phyloP scores from a whole-genome alignment of 2,113 vertebrate genomes.

The Microtus pennsylvanicus region DNA sequence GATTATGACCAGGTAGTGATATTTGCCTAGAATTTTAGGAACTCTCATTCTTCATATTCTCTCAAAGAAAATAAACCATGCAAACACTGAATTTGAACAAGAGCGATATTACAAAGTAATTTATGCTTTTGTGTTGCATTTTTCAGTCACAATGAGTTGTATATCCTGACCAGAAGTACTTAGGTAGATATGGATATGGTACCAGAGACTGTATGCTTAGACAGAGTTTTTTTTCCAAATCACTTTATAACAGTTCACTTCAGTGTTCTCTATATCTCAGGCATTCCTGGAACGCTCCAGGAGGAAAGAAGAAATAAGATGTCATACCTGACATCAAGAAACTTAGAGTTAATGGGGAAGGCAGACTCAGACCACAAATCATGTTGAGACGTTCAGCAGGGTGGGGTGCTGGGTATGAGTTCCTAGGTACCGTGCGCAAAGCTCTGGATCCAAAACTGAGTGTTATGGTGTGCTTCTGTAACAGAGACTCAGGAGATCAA shows the following conservation, averaged over 20 bases:
- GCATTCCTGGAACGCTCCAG: slow-evolving; percentile 9
- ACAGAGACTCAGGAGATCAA: neutral
- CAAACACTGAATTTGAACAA: neutral
- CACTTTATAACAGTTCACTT: slow-evolving; percentile 23
- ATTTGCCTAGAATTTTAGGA: slow-evolving; percentile 26
- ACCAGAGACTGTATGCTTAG: neutral
- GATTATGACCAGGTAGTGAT: neutral
- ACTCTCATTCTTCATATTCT: neutral
- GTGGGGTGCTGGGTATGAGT: too few species aligned
- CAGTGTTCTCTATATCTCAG: neutral
- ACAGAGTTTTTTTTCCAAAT: slow-evolving; percentile 42
- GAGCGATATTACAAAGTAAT: neutral
- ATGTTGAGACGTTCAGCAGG: neutral
- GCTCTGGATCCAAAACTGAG: neutral
- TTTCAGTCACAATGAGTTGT: slow-evolving; percentile 5
- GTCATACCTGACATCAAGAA: neutral
- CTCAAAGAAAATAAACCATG: neutral
- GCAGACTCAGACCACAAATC: neutral
- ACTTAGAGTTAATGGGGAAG: neutral
- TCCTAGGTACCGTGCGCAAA: too few species aligned
- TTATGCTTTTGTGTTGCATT: neutral
- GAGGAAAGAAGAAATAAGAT: neutral
- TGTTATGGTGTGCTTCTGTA: neutral
- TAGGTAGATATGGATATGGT: neutral
- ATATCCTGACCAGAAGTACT: neutral